These are phyloP conservation scores for Barypeithes pellucidus DNA, from an alignment of 2,888 invertebrate genomes.

Conservation along the genomic window DNA sequence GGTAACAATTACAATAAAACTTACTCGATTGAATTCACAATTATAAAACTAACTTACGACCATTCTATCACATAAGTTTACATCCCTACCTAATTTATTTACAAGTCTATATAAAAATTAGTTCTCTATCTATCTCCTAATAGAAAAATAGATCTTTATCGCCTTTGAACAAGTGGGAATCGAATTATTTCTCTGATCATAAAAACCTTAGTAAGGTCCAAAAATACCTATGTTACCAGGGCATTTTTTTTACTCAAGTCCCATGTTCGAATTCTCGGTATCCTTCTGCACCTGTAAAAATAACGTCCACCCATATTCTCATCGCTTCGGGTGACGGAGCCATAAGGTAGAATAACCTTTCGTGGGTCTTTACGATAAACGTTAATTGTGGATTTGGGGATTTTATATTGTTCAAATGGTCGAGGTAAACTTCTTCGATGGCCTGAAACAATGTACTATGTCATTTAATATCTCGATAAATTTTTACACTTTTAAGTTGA, in stretches of 20 bases:
- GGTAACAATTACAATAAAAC: slow-evolving; percentile 28
- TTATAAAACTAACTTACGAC: slow-evolving; percentile 17
- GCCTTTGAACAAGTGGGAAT: slow-evolving; percentile 3
- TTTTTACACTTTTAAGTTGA: too few relatives aligned
- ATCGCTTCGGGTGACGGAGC: slow-evolving; percentile 96
- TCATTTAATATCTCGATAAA: slow-evolving; percentile 4
- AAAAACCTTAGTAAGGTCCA: slow-evolving; percentile 16
- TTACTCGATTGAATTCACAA: slow-evolving; percentile 4
- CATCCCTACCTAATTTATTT: not conserved
- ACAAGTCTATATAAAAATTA: slow-evolving; percentile 14
- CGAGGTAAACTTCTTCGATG: slow-evolving; percentile 97
- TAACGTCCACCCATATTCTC: slow-evolving; percentile 96
- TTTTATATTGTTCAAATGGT: slow-evolving; percentile 93
- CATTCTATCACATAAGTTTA: slow-evolving; percentile 35
- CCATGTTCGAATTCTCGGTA: slow-evolving; percentile 80
- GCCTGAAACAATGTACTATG: slow-evolving; percentile 75
- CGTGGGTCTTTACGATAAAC: slow-evolving; percentile 95
- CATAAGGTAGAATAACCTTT: slow-evolving; percentile 91
- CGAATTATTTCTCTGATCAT: not conserved
- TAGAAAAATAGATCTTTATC: slow-evolving; percentile 40
- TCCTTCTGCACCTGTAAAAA: slow-evolving; percentile 94
- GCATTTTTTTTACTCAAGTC: slow-evolving; percentile 62
- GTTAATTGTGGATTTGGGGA: slow-evolving; percentile 93
- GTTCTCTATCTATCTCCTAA: slow-evolving; percentile 3
- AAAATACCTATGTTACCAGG: not conserved